Evolutionary conservation across 1,140 invertebrate genomes (phyloP).

Genomic region (Zophobas atratus): DNA sequence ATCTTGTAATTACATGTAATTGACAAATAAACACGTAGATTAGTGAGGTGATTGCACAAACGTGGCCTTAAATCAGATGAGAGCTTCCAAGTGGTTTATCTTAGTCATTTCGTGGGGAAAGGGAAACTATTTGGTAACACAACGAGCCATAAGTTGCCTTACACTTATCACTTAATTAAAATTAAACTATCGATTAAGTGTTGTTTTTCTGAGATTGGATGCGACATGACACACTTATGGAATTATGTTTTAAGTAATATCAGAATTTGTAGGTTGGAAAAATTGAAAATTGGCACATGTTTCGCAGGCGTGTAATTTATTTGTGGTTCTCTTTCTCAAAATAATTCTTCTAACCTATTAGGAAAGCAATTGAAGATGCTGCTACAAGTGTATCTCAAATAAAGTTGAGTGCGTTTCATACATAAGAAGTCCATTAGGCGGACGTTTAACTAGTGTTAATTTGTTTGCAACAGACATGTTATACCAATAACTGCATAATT

Average conservation of each 20-base stretch:
- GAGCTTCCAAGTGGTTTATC: no score
- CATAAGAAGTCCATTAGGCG: conserved; percentile 33
- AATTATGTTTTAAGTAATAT: no score
- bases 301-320: not conserved
- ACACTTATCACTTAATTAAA: no score
- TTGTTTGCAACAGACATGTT: conserved; percentile 35
- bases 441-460: conserved; percentile 37
- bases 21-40: conserved; percentile 34
- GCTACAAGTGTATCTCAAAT: conserved; percentile 39
- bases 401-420: conserved; percentile 24
- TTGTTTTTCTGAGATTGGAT: no score
- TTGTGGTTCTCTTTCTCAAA: conserved; percentile 20
- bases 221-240: no score
- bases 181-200: no score
- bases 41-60: conserved; percentile 12
- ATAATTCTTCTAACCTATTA: conserved; percentile 33
- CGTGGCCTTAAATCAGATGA: not conserved
- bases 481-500: conserved; percentile 36
- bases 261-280: no score
- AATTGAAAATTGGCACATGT: no score
- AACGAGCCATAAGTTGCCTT: no score
- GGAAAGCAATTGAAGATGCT: conserved; percentile 25
- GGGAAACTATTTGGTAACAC: not conserved
- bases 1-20: conserved; percentile 35
- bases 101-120: no score